Conservation (phyloP, 2,797 vertebrate genomes). For the Ispidina lecontei region DNA sequence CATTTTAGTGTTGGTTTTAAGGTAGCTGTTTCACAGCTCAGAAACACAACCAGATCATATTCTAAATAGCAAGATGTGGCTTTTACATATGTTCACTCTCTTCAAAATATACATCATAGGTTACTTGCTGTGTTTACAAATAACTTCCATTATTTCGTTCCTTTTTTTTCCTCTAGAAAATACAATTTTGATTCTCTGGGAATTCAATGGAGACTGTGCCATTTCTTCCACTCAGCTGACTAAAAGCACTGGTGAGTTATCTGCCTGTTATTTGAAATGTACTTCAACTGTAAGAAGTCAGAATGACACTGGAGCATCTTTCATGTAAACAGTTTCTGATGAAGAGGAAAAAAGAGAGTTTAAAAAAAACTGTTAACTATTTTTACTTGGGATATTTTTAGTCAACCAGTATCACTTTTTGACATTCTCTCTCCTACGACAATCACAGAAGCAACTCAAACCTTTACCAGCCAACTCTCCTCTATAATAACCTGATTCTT, state of each 20-base stretch:
- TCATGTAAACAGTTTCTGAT: constrained; percentile 69
- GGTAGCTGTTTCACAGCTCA: not conserved
- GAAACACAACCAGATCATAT: not conserved
- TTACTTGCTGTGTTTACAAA: not conserved
- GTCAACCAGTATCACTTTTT: constrained; percentile 32
- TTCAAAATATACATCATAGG: not conserved
- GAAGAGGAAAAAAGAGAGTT: not conserved
- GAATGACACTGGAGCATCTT: constrained; percentile 54
- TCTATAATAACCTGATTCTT: constrained; percentile 68
- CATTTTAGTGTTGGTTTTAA: not conserved
- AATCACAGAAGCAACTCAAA: constrained; percentile 64
- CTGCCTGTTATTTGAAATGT: constrained; percentile 68
- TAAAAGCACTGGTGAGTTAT: constrained; percentile 55
- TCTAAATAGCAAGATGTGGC: not conserved
- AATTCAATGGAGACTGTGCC: constrained; percentile 44
- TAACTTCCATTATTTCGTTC: not conserved
- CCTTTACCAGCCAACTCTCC: constrained; percentile 68
- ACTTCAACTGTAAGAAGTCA: constrained; percentile 63
- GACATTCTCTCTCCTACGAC: constrained; percentile 51
- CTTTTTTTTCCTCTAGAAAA: constrained; percentile 7
- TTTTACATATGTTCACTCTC: not conserved
- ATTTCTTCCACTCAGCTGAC: constrained; percentile 60
- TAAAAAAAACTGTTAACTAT: not conserved
- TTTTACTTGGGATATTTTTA: constrained; percentile 71
- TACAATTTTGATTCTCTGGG: constrained; percentile 41